Conservation (phyloP, 2,888 invertebrate species). For the Megaustenia siamemsis region DNA sequence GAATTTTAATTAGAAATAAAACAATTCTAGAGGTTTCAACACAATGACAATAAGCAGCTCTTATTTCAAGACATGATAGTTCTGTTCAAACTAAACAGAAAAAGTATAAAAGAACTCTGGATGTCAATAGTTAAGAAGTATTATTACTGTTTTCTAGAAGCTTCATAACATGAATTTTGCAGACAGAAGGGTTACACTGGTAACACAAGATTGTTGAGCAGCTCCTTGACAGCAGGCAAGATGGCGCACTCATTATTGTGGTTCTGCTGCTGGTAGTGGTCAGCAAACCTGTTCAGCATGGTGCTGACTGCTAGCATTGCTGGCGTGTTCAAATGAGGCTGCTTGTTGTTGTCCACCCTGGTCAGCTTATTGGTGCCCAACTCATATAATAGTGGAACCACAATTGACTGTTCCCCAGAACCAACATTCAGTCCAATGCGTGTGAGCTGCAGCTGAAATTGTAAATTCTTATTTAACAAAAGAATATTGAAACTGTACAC, state of each 20-base stretch:
- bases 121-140: too few species aligned
- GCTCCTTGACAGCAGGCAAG: conserved; percentile 93
- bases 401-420: conserved; percentile 86
- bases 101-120: too few species aligned
- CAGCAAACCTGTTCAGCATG: conserved; percentile 78
- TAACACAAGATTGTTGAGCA: conserved; percentile 90
- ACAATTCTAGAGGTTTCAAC: too few species aligned
- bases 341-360: conserved; percentile 58
- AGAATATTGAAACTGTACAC: too few species aligned
- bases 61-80: too few species aligned
- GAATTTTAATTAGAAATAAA: too few species aligned
- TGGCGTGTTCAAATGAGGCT: conserved; percentile 81
- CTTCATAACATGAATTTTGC: too few species aligned
- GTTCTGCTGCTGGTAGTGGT: conserved; percentile 75
- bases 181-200: conserved; percentile 82
- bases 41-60: too few species aligned
- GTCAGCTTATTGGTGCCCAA: conserved; percentile 86
- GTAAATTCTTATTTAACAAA: conserved; percentile 41
- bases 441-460: conserved; percentile 86
- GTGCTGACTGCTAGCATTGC: conserved; percentile 67
- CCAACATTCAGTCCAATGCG: conserved; percentile 83
- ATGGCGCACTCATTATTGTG: conserved; percentile 88
- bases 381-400: conserved; percentile 94
- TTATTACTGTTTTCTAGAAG: too few species aligned
- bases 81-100: too few species aligned